Percentiles rank a stretch among this genome's conserved stretches.
phyloP scores from a whole-genome alignment of 2,797 vertebrate genomes.

The Sebastes jordani region DNA sequence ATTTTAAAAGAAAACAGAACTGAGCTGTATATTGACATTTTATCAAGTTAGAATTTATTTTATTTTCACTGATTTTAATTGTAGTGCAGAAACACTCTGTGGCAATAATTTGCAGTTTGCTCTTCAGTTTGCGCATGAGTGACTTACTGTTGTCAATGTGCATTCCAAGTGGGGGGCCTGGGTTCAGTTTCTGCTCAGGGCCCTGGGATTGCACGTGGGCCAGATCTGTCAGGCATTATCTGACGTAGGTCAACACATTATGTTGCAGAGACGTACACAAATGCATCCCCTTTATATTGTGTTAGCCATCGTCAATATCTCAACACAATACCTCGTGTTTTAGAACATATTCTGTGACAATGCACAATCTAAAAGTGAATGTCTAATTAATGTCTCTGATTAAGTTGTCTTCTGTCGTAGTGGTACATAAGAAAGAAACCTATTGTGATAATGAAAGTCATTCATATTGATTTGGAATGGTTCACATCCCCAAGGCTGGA shows the following conservation, averaged over 20 bases:
- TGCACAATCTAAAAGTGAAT: not conserved
- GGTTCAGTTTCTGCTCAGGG: conserved; percentile 9
- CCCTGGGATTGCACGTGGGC: not conserved
- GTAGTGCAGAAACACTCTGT: not conserved
- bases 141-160: conserved; percentile 1
- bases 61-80: not conserved
- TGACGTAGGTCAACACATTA: too few relatives aligned
- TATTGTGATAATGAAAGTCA: not conserved
- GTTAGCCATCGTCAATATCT: not conserved
- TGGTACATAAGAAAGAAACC: not conserved
- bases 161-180: not conserved
- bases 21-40: not conserved
- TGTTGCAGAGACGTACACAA: too few relatives aligned
- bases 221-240: not conserved
- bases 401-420: not conserved
- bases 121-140: not conserved
- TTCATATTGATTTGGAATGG: not conserved
- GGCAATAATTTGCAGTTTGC: not conserved
- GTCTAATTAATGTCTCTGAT: not conserved
- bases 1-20: not conserved
- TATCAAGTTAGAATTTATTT: not conserved
- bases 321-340: not conserved
- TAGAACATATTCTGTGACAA: not conserved
- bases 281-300: not conserved
- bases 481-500: not conserved